Evolutionary conservation across 2,113 vertebrate species (phyloP).

Genomic region (Carassius auratus): DNA sequence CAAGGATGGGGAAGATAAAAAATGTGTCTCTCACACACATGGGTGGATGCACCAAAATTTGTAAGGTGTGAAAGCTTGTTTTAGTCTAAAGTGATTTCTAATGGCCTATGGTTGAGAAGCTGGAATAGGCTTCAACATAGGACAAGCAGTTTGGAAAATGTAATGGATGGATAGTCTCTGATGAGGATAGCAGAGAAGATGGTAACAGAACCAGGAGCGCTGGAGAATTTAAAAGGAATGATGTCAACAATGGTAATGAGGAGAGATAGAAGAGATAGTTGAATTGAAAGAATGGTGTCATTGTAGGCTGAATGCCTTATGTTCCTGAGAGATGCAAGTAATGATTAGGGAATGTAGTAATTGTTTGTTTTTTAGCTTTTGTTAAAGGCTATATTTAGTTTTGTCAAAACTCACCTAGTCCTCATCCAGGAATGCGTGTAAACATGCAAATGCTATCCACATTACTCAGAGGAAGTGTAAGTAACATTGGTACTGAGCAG

Average conservation of each 20-base stretch:
- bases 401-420: neutral
- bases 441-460: neutral
- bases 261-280: neutral
- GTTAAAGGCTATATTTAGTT: neutral
- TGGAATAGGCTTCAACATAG: neutral
- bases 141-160: neutral
- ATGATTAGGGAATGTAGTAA: neutral
- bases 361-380: neutral
- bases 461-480: neutral
- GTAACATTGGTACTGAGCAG: neutral
- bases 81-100: neutral
- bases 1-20: too few species aligned
- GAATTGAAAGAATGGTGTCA: neutral
- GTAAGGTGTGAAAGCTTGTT: neutral
- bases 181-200: neutral
- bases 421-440: neutral
- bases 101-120: neutral
- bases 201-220: neutral
- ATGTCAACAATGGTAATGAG: too few species aligned
- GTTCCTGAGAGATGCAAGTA: neutral
- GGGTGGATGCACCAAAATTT: neutral
- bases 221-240: neutral
- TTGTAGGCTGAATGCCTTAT: neutral
- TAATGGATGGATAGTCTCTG: neutral
- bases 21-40: too few species aligned